These are phyloP conservation scores for Mastomys coucha DNA, from an alignment of 2,113 vertebrate species.

Conservation along the genomic window DNA sequence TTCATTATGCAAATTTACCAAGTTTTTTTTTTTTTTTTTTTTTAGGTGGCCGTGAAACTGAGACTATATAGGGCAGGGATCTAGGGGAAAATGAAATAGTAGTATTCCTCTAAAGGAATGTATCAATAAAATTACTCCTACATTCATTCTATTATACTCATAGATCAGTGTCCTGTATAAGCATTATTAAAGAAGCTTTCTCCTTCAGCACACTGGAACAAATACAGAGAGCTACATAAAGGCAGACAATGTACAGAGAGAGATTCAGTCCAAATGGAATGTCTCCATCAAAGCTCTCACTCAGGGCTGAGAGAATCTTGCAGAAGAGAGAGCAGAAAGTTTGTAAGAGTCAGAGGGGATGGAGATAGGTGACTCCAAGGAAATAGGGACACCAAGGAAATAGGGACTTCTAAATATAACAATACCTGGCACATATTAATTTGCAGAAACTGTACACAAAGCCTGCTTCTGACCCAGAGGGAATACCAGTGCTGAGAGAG, in stretches of 20 bases:
- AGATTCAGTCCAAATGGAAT: background rate
- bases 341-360: background rate
- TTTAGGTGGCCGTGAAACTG: background rate
- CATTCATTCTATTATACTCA: background rate
- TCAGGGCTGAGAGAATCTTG: background rate
- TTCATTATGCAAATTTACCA: background rate
- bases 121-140: background rate
- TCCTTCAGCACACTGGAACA: background rate
- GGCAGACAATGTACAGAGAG: background rate
- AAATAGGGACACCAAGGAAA: background rate
- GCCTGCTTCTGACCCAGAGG: too few relatives aligned
- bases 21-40: background rate
- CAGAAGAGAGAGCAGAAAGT: background rate
- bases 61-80: background rate
- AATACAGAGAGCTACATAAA: background rate
- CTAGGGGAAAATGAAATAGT: background rate
- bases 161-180: background rate
- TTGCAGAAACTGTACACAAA: background rate
- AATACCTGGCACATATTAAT: background rate
- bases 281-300: rapidly evolving
- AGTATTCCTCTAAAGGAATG: background rate
- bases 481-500: background rate
- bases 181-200: background rate
- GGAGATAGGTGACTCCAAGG: background rate
- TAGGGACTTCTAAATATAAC: background rate